Evolutionary conservation across 2,888 invertebrate genomes (phyloP).

Genomic region (Neelides folsomi): DNA sequence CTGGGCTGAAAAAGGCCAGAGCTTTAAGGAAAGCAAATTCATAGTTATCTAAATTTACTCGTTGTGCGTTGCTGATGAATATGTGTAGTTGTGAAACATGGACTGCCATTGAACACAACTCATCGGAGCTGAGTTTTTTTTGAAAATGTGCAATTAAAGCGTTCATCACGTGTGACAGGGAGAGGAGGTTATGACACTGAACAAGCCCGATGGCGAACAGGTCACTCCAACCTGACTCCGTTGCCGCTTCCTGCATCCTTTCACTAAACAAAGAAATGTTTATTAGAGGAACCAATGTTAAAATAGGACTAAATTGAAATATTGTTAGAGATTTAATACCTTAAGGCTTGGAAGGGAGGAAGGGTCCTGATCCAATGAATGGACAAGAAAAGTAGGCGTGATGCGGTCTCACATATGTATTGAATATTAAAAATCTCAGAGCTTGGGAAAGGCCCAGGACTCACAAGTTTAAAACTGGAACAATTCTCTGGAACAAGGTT

Average conservation of each 20-base stretch:
- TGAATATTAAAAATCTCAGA: slow-evolving; percentile 66
- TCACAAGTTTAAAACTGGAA: slow-evolving; percentile 60
- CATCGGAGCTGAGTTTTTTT: slow-evolving; percentile 21
- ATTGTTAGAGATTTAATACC: slow-evolving; percentile 46
- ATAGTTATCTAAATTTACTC: slow-evolving; percentile 50
- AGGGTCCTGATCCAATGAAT: slow-evolving; percentile 82
- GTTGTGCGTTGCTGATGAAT: slow-evolving; percentile 21
- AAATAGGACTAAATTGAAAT: no score
- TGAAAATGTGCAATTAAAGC: slow-evolving; percentile 24
- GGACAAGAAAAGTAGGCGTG: slow-evolving; percentile 73
- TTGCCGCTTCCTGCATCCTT: slow-evolving; percentile 25
- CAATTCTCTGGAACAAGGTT: slow-evolving; percentile 52
- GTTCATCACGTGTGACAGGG: slow-evolving; percentile 25
- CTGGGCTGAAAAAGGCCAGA: slow-evolving; percentile 67
- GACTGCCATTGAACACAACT: slow-evolving; percentile 19
- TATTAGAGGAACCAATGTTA: no score
- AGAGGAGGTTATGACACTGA: slow-evolving; percentile 28
- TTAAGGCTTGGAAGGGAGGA: slow-evolving; percentile 64
- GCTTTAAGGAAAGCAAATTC: slow-evolving; percentile 82
- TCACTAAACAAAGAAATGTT: slow-evolving; percentile 11
- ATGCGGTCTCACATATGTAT: slow-evolving; percentile 89
- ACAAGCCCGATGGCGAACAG: slow-evolving; percentile 29
- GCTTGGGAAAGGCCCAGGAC: slow-evolving; percentile 64
- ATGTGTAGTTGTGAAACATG: slow-evolving; percentile 22
- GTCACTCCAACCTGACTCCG: slow-evolving; percentile 28